Conservation (phyloP, 2,113 vertebrate species). For the Amphiprion ocellaris region DNA sequence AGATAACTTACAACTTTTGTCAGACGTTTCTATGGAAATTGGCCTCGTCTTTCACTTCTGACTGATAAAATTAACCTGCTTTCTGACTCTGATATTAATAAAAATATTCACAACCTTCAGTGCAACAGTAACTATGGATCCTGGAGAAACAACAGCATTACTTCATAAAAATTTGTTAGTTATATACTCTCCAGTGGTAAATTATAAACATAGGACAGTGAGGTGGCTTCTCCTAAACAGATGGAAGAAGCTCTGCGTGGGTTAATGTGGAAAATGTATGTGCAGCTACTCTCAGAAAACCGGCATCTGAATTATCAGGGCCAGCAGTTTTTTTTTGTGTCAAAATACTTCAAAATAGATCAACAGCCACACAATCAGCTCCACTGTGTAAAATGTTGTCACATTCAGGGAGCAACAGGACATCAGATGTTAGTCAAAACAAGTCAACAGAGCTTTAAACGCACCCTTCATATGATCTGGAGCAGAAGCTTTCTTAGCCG, state of each 20-base stretch:
- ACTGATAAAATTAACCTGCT: constrained; percentile 7
- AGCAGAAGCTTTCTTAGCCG: no score
- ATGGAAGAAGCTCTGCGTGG: background rate
- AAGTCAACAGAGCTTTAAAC: background rate
- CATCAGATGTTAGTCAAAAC: background rate
- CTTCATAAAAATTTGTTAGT: no score
- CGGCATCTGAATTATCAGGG: background rate
- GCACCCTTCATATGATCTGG: no score
- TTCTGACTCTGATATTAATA: background rate
- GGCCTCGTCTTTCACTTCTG: background rate
- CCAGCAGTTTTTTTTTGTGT: background rate
- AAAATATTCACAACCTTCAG: background rate
- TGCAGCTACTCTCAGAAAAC: background rate
- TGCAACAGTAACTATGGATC: background rate
- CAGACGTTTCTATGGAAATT: constrained; percentile 5
- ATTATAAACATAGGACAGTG: background rate
- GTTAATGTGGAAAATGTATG: background rate
- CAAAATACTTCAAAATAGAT: background rate
- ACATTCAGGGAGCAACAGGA: background rate
- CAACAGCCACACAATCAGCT: background rate
- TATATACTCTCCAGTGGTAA: background rate
- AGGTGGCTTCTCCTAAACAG: background rate
- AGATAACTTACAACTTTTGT: background rate
- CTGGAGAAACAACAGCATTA: background rate
- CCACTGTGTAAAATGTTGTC: background rate